Evolutionary conservation across 92 coral and sea anemone genomes (phyloP).

Genomic region (Diadumene lineata): DNA sequence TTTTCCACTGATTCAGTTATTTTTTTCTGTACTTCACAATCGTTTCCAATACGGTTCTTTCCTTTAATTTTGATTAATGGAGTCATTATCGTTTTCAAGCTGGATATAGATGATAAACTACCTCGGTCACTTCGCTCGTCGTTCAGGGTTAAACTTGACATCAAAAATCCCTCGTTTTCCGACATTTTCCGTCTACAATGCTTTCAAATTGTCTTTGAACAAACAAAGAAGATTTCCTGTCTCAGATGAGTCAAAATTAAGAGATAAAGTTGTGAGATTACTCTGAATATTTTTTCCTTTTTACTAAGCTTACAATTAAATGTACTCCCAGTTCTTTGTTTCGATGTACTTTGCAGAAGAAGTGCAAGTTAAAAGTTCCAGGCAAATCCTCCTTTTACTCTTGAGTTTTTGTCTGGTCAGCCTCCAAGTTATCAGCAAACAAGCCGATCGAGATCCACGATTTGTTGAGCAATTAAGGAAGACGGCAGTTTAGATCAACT

Average conservation of each 20-base stretch:
- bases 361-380: too few species aligned
- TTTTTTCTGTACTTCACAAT: slow-evolving; percentile 28
- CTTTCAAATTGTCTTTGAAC: neutral
- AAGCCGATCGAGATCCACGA: too few species aligned
- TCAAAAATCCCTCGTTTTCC: neutral
- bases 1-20: slow-evolving; percentile 60
- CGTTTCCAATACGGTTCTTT: neutral
- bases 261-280: neutral
- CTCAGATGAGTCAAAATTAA: neutral
- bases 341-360: too few species aligned
- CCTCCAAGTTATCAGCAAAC: too few species aligned
- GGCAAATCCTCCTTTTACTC: too few species aligned
- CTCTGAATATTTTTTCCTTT: too few species aligned
- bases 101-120: neutral
- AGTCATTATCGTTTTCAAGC: neutral
- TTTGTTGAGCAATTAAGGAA: too few species aligned
- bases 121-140: neutral
- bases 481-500: too few species aligned
- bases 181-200: neutral
- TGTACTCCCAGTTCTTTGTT: too few species aligned
- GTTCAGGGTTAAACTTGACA: neutral
- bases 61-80: slow-evolving; percentile 1
- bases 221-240: neutral
- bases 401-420: too few species aligned
- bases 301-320: too few species aligned